Evolutionary conservation across 2,888 invertebrate species (phyloP), one percentile per base, ranked within the genome.

Genomic region (Gordius sp.): DNA sequence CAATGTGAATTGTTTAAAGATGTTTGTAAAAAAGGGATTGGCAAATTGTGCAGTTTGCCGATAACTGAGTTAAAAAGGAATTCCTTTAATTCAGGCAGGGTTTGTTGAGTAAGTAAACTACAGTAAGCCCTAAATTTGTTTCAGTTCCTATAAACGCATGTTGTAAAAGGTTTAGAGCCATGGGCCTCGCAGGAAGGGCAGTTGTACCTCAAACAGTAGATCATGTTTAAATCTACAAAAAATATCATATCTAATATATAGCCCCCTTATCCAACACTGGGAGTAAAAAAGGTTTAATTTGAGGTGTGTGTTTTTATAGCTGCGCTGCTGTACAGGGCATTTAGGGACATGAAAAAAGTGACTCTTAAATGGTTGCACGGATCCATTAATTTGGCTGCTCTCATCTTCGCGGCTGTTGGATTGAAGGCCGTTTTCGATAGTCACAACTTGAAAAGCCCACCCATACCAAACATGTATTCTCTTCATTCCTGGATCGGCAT

Each of bases 401-500:
- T 84, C 59, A 66, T 81, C 56, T 71, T 81, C 60, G 73, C 78
- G 13, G 73, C 78, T 13, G 75, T 82, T 59, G 81, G 77, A 20
- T 69, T 81, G 58, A 75, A 78, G 64, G 80, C 84, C 2, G 83
- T 78, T 2, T 83, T 82, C 66, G 80, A 82, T 67, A 79, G 77
- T 56, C 84, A 85, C 68, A 80, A 72, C 60, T 62, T 68, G 39
- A 60, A 79, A 1, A 65, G 66, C 2, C 68, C 69, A 2, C 76
- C 77, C 2, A 75, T 74, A 57, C 76, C 79, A 8, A 81, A 81
- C 64, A 69, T 81, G 67, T 80, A 80, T 66, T 74, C 76, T n/a
- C 67, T 83, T 56, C 83, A 83, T 68, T 80, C 80, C 59, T 83
- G 82, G 82, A 65, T 83, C 57, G 83, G 83, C 2, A 66, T 82